Base-by-base conservation (phyloP, 2,113 vertebrate species). In the Cynoglossus semilaevis region DNA sequence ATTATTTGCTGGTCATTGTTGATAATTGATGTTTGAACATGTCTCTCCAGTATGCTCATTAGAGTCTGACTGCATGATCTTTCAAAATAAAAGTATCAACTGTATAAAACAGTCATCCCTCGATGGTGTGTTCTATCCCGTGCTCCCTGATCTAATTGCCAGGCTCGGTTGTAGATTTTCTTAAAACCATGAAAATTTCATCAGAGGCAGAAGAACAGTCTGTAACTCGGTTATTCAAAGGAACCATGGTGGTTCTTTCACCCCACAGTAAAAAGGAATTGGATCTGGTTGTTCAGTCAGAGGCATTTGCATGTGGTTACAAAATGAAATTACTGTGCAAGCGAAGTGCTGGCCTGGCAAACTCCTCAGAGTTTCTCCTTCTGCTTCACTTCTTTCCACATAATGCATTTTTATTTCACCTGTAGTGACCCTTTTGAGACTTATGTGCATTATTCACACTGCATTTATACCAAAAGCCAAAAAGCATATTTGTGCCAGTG, bases 181-280 rank as follows among this genome's bases (percentile, higher is more conserved):
- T 49, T 17, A 58, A 63, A 63, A 45, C 4, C 53, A 51, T 54
- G 44, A 43, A 55, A 63, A 67, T 38, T 35, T 16, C 57, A 58
- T 62, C 57, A 59, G 11, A 9, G 55, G 53, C 57, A 51, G 62
- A 55, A 59, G 46, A 43, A 18, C 38, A 63, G 35, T 63, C 45
- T 64, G 63, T 53, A 66, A 67, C 43, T 70, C 13, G 36, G 9
- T 66, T 62, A 46, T 57, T 44, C 22, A 9, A 22, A 35, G 45
- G 58, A 57, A 47, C 38, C 41, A 19, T 2, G 10, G 65, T 67
- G 70, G 22, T 53, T 46, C 11, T 22, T 44, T 42, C 61, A 44
- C 61, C 58, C 58, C 55, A 53, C 58, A 61, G 44, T 18, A 17
- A 15, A 34, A 19, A 11, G n/a, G 38, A 45, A 15, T 40, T 60